Conservation (phyloP, 2,888 invertebrate genomes). For the Caenorhabditis plicata region DNA sequence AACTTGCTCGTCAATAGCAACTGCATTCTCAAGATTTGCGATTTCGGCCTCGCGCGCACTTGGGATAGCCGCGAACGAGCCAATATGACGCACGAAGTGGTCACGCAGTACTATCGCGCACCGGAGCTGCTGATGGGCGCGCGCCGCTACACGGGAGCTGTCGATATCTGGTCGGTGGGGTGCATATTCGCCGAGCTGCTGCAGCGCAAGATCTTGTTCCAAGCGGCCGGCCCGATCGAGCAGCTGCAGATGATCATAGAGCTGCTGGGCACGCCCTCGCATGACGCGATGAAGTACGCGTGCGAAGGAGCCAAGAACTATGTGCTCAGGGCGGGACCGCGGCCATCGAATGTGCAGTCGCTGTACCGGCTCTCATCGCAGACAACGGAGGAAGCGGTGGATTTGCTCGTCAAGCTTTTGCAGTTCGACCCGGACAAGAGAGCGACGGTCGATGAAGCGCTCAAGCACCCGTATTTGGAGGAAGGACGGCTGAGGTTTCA, state of each 20-base stretch:
- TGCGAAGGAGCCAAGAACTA: constrained; percentile 92
- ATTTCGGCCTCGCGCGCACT: constrained; percentile 95
- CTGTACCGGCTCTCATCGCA: constrained; percentile 88
- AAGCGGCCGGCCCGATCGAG: constrained; percentile 95
- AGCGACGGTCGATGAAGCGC: constrained; percentile 88
- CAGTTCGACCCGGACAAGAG: constrained; percentile 85
- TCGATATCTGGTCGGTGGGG: constrained; percentile 98
- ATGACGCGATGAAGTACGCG: constrained; percentile 94
- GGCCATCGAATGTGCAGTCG: constrained; percentile 18
- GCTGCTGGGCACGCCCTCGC: constrained; percentile 88
- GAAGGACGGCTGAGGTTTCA: constrained; percentile 97
- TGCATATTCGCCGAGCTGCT: constrained; percentile 98
- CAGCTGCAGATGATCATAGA: constrained; percentile 97
- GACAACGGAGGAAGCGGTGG: constrained; percentile 96
- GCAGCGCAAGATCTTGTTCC: constrained; percentile 91
- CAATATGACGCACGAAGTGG: constrained; percentile 99
- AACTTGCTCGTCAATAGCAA: constrained; percentile 98
- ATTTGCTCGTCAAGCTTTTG: constrained; percentile 93
- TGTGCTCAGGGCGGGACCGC: constrained; percentile 69
- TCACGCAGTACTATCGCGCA: constrained; percentile 98
- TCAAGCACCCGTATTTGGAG: constrained; percentile 94
- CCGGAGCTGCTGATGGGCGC: constrained; percentile 99
- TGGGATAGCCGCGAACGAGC: constrained; percentile 90
- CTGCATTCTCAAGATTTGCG: constrained; percentile 98
- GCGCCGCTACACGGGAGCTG: constrained; percentile 84